phyloP scores from a whole-genome alignment of 2,888 invertebrate species.

The Polietes domitor region DNA sequence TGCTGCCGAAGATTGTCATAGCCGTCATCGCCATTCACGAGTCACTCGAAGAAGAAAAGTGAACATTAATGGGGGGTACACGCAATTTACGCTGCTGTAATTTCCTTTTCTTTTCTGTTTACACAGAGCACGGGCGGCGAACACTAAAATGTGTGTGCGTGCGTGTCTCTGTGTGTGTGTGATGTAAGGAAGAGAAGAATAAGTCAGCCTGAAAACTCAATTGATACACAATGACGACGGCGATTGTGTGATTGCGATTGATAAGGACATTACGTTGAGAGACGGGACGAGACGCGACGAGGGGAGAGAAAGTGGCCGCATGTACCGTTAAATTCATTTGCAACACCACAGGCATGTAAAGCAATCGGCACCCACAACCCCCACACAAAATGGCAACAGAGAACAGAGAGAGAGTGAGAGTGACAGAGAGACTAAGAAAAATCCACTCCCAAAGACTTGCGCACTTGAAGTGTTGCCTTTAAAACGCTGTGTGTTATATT shows the following conservation, averaged over 20 bases:
- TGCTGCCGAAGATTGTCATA: neutral
- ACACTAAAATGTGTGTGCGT: no score
- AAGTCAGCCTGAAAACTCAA: slow-evolving; percentile 12
- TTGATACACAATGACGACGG: slow-evolving; percentile 21
- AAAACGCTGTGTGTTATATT: neutral
- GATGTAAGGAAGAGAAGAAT: slow-evolving; percentile 9
- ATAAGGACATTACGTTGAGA: slow-evolving; percentile 38
- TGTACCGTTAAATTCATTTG: slow-evolving; percentile 58
- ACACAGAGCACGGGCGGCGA: slow-evolving; percentile 15
- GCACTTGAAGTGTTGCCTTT: neutral
- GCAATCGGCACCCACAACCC: slow-evolving; percentile 28
- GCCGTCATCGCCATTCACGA: neutral
- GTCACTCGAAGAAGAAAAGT: neutral
- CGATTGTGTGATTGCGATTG: slow-evolving; percentile 24
- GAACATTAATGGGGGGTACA: neutral
- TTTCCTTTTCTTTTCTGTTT: neutral
- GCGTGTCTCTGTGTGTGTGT: no score
- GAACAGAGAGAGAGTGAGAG: neutral
- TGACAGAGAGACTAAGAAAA: neutral
- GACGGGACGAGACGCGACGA: slow-evolving; percentile 27
- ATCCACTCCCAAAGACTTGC: neutral
- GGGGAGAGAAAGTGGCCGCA: neutral
- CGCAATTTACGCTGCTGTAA: slow-evolving; percentile 6
- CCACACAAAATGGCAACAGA: neutral
- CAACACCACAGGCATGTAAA: slow-evolving; percentile 31